Evolutionary conservation across 2,113 vertebrate species (phyloP), one percentile per base, ranked within the genome.

Genomic region (Macrotis lagotis): DNA sequence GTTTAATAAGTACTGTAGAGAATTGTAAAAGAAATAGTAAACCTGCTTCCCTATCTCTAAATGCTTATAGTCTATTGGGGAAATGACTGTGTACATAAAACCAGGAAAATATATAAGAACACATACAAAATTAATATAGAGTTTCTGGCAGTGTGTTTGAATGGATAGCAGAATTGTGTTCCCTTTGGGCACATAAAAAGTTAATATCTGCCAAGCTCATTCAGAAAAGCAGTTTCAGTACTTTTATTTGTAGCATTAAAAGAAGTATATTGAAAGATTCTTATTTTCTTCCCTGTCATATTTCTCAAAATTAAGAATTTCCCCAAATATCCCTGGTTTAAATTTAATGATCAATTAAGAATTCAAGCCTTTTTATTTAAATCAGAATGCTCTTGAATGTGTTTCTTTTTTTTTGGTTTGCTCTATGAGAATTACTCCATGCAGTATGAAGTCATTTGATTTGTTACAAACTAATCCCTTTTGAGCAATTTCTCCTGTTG

Each of bases 391-490:
- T 48, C 59, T 91, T 91, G 51, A 95, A 88, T 89, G 8, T 12
- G 94, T 94, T 94, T 97, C 89, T 96, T 74, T 51, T 74, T 51
- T 96, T 97, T 74, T 93, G 37, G 25, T 12, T 28, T 92, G 89
- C 49, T 96, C 50, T 89, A 66, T 94, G 25, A 93, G 93, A 92
- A 37, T 91, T 95, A 95, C 11, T 37, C 89, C 51, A 53, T 91
- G 51, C 7, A 51, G n/a, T 16, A 91, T 93, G 92, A 51, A 93
- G 66, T 48, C 55, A 31, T 91, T n/a, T 48, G 89, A 28, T 95
- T 48, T 47, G 19, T 89, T 83, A 16, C 66, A 83, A 44, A 2
- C 37, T 96, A 50, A 26, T n/a, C 49, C 92, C 93, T 96, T 92
- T 96, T 52, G 92, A 94, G n/a, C 92, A 89, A 47, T 95, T 95